phyloP scores from a whole-genome alignment of 1,140 invertebrate genomes.

The Dufourea novaeangliae region DNA sequence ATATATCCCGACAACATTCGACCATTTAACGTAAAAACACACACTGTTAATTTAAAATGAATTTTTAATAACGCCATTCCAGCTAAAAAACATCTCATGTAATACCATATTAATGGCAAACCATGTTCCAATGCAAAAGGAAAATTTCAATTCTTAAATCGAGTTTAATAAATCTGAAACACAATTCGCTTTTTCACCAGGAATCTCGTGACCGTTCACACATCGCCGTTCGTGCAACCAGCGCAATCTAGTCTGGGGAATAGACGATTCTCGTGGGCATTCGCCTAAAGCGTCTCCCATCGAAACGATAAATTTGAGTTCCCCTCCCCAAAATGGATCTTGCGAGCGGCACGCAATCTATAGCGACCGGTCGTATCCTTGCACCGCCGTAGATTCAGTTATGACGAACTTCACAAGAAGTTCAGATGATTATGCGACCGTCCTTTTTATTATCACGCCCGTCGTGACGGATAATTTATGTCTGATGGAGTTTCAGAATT shows the following conservation, averaged over 20 bases:
- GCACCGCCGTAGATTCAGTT: conserved; percentile 41
- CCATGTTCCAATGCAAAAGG: too few species aligned
- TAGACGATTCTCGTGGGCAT: conserved; percentile 39
- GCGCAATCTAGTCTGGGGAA: conserved; percentile 30
- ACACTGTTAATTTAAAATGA: too few species aligned
- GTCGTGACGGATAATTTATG: conserved; percentile 14
- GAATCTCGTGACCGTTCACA: conserved; percentile 26
- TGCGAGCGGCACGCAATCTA: conserved; percentile 50
- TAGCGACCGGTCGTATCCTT: conserved; percentile 12
- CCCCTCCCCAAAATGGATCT: conserved; percentile 47
- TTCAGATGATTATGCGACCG: conserved; percentile 39
- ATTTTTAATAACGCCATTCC: too few species aligned
- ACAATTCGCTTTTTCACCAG: conserved; percentile 17
- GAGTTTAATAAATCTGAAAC: background rate
- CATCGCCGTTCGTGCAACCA: conserved; percentile 2
- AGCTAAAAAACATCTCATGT: too few species aligned
- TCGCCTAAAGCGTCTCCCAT: conserved; percentile 38
- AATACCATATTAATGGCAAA: too few species aligned
- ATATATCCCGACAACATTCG: background rate
- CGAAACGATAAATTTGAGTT: conserved; percentile 59
- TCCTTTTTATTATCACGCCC: conserved; percentile 29
- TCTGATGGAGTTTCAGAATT: conserved; percentile 7
- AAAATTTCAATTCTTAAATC: background rate
- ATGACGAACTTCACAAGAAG: conserved; percentile 39
- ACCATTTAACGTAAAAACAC: too few species aligned